Conservation (phyloP, 1,140 invertebrate species). For the Eurosta solidaginis region DNA sequence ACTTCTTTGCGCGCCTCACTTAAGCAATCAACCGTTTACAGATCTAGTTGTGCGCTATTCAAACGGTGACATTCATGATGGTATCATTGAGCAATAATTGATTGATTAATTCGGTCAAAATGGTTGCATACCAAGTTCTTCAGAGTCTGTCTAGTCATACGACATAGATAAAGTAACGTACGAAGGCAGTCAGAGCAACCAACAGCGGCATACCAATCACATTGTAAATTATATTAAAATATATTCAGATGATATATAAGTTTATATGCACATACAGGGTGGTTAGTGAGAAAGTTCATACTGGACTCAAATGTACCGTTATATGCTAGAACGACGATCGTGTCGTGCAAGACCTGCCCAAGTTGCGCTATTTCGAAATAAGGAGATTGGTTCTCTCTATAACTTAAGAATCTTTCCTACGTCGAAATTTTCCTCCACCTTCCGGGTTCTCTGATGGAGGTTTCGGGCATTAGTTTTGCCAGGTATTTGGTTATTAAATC, state of each 20-base stretch:
- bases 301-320: too few species aligned
- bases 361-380: too few species aligned
- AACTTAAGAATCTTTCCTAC: too few species aligned
- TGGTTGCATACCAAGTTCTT: neutral
- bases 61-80: constrained; percentile 20
- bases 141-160: neutral
- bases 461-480: too few species aligned
- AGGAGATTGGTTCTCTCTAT: too few species aligned
- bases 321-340: too few species aligned
- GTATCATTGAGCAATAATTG: constrained; percentile 24
- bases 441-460: too few species aligned
- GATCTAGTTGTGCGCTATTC: constrained; percentile 4
- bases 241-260: neutral
- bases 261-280: neutral
- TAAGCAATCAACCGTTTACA: neutral
- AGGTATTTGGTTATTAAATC: too few species aligned
- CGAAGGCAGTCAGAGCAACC: too few species aligned
- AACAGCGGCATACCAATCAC: neutral
- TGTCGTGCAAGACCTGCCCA: too few species aligned
- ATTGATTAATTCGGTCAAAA: constrained; percentile 24
- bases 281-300: too few species aligned
- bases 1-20: neutral
- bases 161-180: neutral
- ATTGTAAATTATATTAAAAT: neutral
- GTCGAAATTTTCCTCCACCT: too few species aligned